Evolutionary conservation across 1,140 invertebrate species (phyloP).

Genomic region (Gerris buenoi): DNA sequence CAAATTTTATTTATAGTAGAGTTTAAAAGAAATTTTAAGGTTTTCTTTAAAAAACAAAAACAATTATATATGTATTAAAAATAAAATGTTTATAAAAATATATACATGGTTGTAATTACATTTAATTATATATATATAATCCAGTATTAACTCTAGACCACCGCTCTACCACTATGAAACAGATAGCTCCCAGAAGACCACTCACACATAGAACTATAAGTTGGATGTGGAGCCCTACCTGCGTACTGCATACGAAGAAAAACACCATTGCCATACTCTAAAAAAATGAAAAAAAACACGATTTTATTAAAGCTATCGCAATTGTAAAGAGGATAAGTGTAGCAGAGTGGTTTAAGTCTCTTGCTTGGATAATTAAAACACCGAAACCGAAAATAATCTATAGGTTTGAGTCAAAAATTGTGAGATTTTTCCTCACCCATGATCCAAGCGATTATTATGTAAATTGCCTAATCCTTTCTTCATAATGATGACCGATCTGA

Average conservation of each 20-base stretch:
- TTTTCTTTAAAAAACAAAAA: no score
- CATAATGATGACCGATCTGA: no score
- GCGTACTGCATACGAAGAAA: slow-evolving; percentile 73
- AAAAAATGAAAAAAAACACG: no score
- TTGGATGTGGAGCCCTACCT: slow-evolving; percentile 60
- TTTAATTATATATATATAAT: no score
- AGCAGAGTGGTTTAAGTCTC: not conserved
- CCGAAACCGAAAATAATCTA: not conserved
- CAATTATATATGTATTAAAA: no score
- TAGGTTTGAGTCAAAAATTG: not conserved
- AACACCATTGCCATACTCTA: slow-evolving; percentile 78
- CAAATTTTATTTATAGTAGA: no score
- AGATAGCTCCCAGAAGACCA: slow-evolving; percentile 10
- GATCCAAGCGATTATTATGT: not conserved
- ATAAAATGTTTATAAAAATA: no score
- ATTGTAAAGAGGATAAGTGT: not conserved
- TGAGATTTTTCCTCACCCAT: not conserved
- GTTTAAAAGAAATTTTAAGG: no score
- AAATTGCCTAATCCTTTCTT: not conserved
- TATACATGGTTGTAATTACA: no score
- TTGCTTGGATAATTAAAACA: not conserved
- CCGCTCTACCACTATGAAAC: slow-evolving; percentile 8
- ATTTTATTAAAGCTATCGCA: no score
- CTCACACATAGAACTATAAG: slow-evolving; percentile 39
- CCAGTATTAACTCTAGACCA: slow-evolving; percentile 27